Evolutionary conservation across 2,888 invertebrate genomes (phyloP), one percentile per base, ranked within the genome.

Genomic region (Cheiracanthium punctorium): DNA sequence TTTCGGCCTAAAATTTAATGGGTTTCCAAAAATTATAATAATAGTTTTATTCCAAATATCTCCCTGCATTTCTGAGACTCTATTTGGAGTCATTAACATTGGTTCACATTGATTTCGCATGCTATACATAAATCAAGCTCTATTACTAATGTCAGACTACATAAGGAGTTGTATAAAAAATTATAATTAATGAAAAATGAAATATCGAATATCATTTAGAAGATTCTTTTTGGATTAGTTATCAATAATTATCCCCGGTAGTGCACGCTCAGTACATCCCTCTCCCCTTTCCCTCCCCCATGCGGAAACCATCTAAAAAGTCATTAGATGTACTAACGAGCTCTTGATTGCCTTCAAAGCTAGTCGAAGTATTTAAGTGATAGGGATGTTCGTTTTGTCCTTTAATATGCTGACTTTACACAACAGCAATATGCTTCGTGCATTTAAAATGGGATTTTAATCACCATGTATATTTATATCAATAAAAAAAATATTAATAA

Each of bases 171-270:
- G 48, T 20, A 58, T 24, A 58, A 5, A 58, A 58, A 58, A 58
- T 12, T 14, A 48, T 2, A 48, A 58, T 58, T 58, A 58, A 58
- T 17, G 58, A 58, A 58, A 58, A 58, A 24, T 24, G 12, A 58
- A 58, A 58, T 58, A 58, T 58, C 24, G 58, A 58, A 58, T 58
- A 58, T 58, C 58, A 58, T 58, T 58, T 58, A 58, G 58, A 24
- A 24, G 20, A 24, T 58, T 58, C 58, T 58, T 58, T 58, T 24
- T 24, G 58, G 24, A 58, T 58, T 58, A 58, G 58, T 58, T 58
- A 58, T 58, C 58, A 58, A 58, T 58, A 58, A 58, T 58, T 20
- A 58, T 24, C 58, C 24, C 4, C 0, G 58, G 20, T 20, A 58
- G 43, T 17, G 4, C 58, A 1, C 20, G 24, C 24, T 4, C 4